Conservation (phyloP, 2,888 invertebrate genomes). For the Caenorhabditis angaria region DNA sequence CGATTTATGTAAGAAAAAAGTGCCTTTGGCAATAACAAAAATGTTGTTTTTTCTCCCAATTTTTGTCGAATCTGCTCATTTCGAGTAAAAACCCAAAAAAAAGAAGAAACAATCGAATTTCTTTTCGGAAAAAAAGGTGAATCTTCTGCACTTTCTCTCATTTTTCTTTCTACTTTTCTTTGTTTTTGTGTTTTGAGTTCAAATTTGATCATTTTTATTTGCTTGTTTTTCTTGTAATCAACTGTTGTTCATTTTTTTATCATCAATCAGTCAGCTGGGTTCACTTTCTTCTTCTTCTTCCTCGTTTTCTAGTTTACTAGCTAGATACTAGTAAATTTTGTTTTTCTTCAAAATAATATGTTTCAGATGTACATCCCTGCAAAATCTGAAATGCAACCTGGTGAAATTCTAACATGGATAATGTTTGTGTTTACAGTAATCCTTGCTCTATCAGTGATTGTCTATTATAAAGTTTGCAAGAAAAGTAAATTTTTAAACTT, state of each 20-base stretch:
- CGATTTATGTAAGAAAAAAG: background rate
- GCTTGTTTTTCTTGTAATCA: slow-evolving; percentile 2
- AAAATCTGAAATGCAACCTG: slow-evolving; percentile 33
- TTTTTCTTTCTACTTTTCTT: background rate
- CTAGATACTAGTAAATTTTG: background rate
- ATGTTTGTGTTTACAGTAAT: slow-evolving; percentile 42
- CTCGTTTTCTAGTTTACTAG: background rate
- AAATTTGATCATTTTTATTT: no score
- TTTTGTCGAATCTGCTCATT: background rate
- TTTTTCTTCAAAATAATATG: background rate
- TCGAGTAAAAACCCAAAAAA: background rate
- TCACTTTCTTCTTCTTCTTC: background rate
- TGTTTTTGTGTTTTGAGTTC: background rate
- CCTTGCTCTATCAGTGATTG: slow-evolving; percentile 33
- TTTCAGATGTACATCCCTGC: slow-evolving; percentile 15
- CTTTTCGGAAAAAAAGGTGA: background rate
- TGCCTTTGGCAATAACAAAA: background rate
- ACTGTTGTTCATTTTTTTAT: slow-evolving; percentile 1
- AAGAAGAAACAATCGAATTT: slow-evolving; percentile 2
- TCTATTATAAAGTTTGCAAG: slow-evolving; percentile 45
- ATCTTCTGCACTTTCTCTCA: background rate
- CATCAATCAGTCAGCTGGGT: background rate
- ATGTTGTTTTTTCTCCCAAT: no score
- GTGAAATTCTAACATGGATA: slow-evolving; percentile 40
- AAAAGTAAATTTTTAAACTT: slow-evolving; percentile 28